Percentiles rank a stretch among this genome's conserved stretches.
Conservation (phyloP, 1,140 invertebrate species). For the Cotesia typhae region DNA sequence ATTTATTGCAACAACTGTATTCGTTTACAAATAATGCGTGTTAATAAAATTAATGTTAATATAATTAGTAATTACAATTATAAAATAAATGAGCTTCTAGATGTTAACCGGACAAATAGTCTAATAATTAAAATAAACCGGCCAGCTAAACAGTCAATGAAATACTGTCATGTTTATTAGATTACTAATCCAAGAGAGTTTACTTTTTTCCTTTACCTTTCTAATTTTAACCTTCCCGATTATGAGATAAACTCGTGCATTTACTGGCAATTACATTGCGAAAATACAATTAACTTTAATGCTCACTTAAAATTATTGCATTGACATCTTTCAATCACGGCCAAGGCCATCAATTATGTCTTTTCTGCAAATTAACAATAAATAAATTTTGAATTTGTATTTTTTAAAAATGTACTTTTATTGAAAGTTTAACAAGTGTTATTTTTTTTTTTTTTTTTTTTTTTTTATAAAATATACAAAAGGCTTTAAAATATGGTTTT, state of each 20-base stretch:
- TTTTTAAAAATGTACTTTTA: background rate
- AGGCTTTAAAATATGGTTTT: too few relatives aligned
- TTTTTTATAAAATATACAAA: too few relatives aligned
- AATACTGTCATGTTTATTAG: constrained; percentile 32
- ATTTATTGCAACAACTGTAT: background rate
- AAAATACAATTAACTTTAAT: background rate
- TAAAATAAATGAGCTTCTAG: too few relatives aligned
- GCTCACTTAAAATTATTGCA: background rate
- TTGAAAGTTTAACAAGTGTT: too few relatives aligned
- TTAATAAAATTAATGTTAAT: too few relatives aligned
- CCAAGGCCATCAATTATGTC: background rate
- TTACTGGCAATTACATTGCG: background rate
- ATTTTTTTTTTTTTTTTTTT: too few relatives aligned
- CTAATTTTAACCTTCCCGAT: constrained; percentile 4
- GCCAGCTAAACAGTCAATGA: constrained; percentile 31
- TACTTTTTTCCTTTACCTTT: constrained; percentile 16
- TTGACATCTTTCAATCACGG: constrained; percentile 9
- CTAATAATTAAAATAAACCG: background rate
- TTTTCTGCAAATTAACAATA: background rate
- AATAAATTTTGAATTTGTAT: background rate
- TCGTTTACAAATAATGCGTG: too few relatives aligned
- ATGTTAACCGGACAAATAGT: too few relatives aligned
- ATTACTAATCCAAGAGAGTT: background rate
- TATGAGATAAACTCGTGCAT: background rate
- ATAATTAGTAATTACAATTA: too few relatives aligned